These are phyloP conservation scores for Malurus melanocephalus DNA, from an alignment of 2,113 vertebrate genomes.

Conservation along the genomic window DNA sequence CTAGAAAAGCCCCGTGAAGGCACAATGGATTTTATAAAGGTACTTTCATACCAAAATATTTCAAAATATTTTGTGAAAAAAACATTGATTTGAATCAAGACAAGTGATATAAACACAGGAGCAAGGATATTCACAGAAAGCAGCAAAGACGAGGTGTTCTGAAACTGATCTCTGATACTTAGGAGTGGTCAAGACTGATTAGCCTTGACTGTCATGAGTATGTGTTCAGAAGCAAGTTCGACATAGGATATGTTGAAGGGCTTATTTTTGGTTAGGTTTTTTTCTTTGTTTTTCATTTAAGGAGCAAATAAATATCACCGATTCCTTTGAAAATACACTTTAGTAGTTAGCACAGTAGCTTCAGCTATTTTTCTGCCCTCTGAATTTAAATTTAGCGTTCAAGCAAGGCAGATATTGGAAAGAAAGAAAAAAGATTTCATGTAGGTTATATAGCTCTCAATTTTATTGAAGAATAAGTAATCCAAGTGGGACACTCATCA, in stretches of 20 bases:
- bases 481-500: rapidly evolving
- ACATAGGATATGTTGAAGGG: not conserved
- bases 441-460: not conserved
- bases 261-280: not conserved
- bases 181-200: not conserved
- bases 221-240: not conserved
- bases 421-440: rapidly evolving
- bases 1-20: not conserved
- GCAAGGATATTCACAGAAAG: not conserved
- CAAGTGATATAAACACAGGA: not conserved
- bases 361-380: not conserved
- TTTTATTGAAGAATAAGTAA: not conserved
- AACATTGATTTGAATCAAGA: not conserved
- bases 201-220: not conserved
- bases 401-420: not conserved
- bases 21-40: not conserved
- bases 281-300: not conserved
- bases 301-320: not conserved
- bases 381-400: not conserved
- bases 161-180: not conserved
- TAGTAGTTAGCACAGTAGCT: not conserved
- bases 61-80: not conserved
- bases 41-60: not conserved
- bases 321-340: not conserved
- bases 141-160: not conserved